These are phyloP conservation scores for Miniopterus natalensis DNA, from an alignment of 2,113 vertebrate genomes.

Conservation along the genomic window DNA sequence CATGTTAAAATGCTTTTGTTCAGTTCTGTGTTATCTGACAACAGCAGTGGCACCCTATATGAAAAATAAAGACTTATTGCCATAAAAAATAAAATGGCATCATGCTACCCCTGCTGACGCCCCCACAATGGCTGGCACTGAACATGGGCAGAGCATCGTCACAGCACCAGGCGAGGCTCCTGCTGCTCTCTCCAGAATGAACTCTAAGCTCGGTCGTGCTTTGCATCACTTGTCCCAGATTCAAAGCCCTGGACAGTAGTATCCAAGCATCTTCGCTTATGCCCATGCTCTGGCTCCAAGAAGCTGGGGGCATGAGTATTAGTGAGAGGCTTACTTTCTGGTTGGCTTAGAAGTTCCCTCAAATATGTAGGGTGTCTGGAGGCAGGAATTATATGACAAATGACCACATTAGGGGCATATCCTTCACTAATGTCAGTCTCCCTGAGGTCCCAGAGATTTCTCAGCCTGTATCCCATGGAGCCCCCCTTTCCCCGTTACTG, in stretches of 20 bases:
- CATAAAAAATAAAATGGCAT: slow-evolving; percentile 8
- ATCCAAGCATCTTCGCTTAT: background rate
- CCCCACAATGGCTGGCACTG: fast-evolving
- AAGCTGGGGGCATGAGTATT: background rate
- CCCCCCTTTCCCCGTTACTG: background rate
- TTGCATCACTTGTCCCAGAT: background rate
- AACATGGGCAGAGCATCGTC: background rate
- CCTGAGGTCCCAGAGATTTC: background rate
- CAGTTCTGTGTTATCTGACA: slow-evolving; percentile 84
- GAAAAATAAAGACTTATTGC: slow-evolving; percentile 88
- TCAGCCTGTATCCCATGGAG: background rate
- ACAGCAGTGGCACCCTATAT: slow-evolving; percentile 84
- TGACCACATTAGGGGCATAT: background rate
- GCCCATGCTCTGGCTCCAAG: background rate
- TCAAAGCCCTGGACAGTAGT: background rate
- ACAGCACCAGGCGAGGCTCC: background rate
- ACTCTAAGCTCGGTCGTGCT: background rate
- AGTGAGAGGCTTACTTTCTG: background rate
- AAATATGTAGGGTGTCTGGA: background rate
- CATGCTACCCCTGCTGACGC: background rate
- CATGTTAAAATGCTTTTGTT: slow-evolving; percentile 69
- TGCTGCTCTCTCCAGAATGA: background rate
- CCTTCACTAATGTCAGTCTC: background rate
- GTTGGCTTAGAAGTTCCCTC: background rate
- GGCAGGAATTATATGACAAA: background rate